phyloP scores from a whole-genome alignment of 2,113 vertebrate genomes.

The Bostrychus sinensis region DNA sequence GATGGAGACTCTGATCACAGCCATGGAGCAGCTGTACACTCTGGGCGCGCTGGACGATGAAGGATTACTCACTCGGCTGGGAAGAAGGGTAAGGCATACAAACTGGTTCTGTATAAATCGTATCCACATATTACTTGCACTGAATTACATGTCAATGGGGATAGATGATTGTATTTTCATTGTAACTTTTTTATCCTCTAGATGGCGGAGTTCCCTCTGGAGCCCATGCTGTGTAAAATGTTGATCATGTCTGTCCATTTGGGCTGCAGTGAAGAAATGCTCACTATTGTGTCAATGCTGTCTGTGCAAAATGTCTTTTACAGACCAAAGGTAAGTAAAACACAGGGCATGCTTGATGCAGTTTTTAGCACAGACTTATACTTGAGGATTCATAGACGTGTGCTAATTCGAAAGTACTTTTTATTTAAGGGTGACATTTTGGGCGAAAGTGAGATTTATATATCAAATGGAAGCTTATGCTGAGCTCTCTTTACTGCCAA shows the following conservation, averaged over 20 bases:
- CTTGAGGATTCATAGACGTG: too few species aligned
- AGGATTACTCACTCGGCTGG: conserved; percentile 92
- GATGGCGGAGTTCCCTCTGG: conserved; percentile 98
- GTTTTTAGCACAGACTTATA: too few species aligned
- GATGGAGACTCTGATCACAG: conserved; percentile 98
- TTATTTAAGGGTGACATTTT: too few species aligned
- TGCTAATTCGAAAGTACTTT: too few species aligned
- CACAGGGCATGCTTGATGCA: not conserved
- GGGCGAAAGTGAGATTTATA: too few species aligned
- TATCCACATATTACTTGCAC: too few species aligned
- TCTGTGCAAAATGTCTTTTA: conserved; percentile 99
- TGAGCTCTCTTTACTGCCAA: too few species aligned
- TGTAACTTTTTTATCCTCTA: conserved; percentile 47
- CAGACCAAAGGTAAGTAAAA: conserved; percentile 91
- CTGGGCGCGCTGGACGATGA: conserved; percentile 96
- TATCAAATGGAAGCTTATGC: too few species aligned
- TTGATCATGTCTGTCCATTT: conserved; percentile 98
- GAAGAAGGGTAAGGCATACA: conserved; percentile 85
- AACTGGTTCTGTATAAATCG: not conserved
- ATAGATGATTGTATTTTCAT: too few species aligned
- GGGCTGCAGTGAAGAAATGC: conserved; percentile 97
- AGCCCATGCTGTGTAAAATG: conserved; percentile 99
- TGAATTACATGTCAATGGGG: not conserved
- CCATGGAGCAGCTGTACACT: conserved; percentile 98
- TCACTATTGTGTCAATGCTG: conserved; percentile 97